phyloP scores from a whole-genome alignment of 2,888 invertebrate species.

The Callyntrura guangdongensis region DNA sequence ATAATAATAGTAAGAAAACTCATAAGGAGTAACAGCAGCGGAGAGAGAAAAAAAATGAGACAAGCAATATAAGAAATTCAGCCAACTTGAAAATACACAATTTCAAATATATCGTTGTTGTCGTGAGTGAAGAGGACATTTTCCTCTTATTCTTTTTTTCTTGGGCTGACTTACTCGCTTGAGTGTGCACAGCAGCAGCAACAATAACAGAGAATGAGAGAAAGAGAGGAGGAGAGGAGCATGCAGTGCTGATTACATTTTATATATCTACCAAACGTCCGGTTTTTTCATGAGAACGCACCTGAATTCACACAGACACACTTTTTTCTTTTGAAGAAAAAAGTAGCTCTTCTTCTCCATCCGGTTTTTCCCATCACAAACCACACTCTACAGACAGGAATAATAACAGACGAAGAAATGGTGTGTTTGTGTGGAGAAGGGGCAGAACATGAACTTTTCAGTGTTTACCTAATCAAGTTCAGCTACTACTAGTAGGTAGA shows the following conservation, averaged over 20 bases:
- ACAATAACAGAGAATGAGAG: not conserved
- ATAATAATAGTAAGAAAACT: not conserved
- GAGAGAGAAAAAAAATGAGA: not conserved
- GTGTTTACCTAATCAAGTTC: slow-evolving; percentile 65
- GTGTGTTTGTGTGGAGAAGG: not conserved
- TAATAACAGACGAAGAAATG: not conserved
- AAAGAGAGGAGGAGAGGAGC: not conserved
- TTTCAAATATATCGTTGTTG: not conserved
- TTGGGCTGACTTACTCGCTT: not conserved
- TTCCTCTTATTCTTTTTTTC: slow-evolving; percentile 27
- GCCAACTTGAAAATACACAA: slow-evolving; percentile 65
- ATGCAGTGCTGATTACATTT: slow-evolving; percentile 7
- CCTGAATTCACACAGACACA: slow-evolving; percentile 80
- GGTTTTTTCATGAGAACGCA: slow-evolving; percentile 78
- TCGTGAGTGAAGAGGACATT: slow-evolving; percentile 66
- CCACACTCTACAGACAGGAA: not conserved
- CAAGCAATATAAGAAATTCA: slow-evolving; percentile 58
- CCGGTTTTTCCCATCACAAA: slow-evolving; percentile 70
- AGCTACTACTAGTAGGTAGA: slow-evolving; percentile 12
- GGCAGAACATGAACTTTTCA: slow-evolving; percentile 2
- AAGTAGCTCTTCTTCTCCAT: slow-evolving; percentile 66
- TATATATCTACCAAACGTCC: slow-evolving; percentile 70
- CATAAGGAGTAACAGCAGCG: not conserved
- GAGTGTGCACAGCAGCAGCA: not conserved
- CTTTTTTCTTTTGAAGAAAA: slow-evolving; percentile 54